These are phyloP conservation scores for Medauroidea extradentata DNA, from an alignment of 1,140 invertebrate species.

Conservation along the genomic window DNA sequence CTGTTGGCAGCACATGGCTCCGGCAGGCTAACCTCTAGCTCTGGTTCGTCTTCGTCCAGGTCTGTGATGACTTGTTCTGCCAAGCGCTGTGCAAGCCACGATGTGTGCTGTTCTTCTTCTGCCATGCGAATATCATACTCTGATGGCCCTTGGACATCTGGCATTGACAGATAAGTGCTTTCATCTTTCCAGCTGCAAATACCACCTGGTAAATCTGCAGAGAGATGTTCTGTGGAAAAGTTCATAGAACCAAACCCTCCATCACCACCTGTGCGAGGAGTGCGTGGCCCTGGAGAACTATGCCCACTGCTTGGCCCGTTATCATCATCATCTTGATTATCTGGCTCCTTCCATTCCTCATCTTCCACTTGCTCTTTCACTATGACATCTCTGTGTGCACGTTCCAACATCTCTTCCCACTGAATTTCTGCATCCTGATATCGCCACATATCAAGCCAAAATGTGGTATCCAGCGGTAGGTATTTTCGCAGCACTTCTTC, in stretches of 20 bases:
- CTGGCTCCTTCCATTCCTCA: constrained; percentile 38
- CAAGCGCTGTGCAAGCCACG: constrained; percentile 25
- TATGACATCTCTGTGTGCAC: constrained; percentile 14
- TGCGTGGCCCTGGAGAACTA: not conserved
- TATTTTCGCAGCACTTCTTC: constrained; percentile 2
- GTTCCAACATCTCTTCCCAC: constrained; percentile 23
- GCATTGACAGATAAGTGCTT: constrained; percentile 65
- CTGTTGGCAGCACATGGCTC: too few relatives aligned
- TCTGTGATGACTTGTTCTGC: constrained; percentile 31
- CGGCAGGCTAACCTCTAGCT: not conserved
- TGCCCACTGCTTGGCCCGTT: constrained; percentile 41
- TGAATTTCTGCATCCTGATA: constrained; percentile 31
- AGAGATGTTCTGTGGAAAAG: constrained; percentile 55
- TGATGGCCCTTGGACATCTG: not conserved
- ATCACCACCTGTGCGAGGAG: not conserved
- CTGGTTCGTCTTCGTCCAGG: constrained; percentile 18
- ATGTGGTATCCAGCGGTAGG: constrained; percentile 14
- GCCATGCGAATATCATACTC: not conserved
- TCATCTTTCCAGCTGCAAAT: constrained; percentile 78
- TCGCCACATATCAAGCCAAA: constrained; percentile 31
- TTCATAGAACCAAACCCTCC: not conserved
- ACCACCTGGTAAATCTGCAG: constrained; percentile 68
- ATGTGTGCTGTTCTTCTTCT: constrained; percentile 13
- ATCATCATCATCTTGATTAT: constrained; percentile 50
- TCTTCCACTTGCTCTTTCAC: constrained; percentile 30